These are phyloP conservation scores for Hydrochoerus hydrochaeris DNA, from an alignment of 2,113 vertebrate species.

Conservation along the genomic window DNA sequence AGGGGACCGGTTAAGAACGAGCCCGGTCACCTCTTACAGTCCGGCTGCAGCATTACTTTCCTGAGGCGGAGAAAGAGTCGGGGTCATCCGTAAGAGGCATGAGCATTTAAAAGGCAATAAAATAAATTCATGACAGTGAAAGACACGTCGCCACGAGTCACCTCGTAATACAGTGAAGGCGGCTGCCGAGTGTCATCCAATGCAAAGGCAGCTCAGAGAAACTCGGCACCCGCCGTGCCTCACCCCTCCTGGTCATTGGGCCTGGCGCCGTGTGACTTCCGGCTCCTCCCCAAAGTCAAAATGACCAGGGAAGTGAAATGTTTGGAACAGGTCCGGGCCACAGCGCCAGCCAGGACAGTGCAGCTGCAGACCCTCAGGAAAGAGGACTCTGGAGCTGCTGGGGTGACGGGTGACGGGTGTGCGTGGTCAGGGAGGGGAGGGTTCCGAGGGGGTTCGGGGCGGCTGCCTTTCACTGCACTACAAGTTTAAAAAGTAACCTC, in stretches of 20 bases:
- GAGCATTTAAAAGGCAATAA: neutral
- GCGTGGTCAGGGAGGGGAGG: too few species aligned
- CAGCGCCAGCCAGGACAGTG: neutral
- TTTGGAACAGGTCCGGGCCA: neutral
- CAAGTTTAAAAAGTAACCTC: neutral
- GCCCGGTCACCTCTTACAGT: too few species aligned
- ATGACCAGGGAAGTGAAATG: neutral
- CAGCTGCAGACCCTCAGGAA: neutral
- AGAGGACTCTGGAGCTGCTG: neutral
- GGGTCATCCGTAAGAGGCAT: neutral
- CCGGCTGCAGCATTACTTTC: neutral
- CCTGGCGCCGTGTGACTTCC: neutral
- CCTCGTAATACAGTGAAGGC: neutral
- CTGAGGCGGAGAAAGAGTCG: too few species aligned
- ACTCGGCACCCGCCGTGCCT: neutral
- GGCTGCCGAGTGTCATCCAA: neutral
- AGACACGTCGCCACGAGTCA: neutral
- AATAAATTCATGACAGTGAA: neutral
- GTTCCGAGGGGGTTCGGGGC: neutral
- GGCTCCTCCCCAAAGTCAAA: neutral
- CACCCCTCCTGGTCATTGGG: neutral
- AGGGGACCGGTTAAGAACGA: neutral
- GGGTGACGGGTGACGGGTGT: fast-evolving
- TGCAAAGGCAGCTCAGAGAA: neutral
- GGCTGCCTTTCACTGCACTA: neutral